These are phyloP conservation scores for Glyptemys insculpta DNA, from an alignment of 2,797 vertebrate species.

Conservation along the genomic window DNA sequence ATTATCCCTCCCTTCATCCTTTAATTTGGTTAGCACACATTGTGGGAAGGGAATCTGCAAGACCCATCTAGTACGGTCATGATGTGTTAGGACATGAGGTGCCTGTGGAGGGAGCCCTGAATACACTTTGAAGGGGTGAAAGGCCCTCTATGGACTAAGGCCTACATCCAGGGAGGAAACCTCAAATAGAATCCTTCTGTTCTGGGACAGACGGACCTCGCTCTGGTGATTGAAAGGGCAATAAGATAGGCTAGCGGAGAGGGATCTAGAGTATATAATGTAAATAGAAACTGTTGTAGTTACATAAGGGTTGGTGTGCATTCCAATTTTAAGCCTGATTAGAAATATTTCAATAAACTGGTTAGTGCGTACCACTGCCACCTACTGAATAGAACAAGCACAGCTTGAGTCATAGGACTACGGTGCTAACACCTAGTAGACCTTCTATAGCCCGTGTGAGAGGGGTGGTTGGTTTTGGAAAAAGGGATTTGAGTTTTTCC, in stretches of 20 bases:
- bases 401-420: not conserved
- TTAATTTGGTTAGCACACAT: not conserved
- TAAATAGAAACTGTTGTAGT: not conserved
- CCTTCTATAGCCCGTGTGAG: not conserved
- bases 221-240: not conserved
- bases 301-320: not conserved
- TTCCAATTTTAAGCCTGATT: not conserved
- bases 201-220: not conserved
- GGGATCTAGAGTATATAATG: not conserved
- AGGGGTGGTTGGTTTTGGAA: not conserved
- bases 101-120: not conserved
- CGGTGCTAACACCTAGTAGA: not conserved
- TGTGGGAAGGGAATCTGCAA: fast-evolving
- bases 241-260: not conserved
- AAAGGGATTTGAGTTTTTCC: not conserved
- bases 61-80: not conserved
- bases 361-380: not conserved
- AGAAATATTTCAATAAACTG: not conserved
- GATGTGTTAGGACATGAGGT: not conserved
- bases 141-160: not conserved
- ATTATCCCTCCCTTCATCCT: not conserved
- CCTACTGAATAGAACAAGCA: fast-evolving
- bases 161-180: not conserved
- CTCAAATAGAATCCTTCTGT: not conserved
- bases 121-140: not conserved